These are phyloP conservation scores for Athene noctua DNA, from an alignment of 2,113 vertebrate genomes.

Conservation along the genomic window DNA sequence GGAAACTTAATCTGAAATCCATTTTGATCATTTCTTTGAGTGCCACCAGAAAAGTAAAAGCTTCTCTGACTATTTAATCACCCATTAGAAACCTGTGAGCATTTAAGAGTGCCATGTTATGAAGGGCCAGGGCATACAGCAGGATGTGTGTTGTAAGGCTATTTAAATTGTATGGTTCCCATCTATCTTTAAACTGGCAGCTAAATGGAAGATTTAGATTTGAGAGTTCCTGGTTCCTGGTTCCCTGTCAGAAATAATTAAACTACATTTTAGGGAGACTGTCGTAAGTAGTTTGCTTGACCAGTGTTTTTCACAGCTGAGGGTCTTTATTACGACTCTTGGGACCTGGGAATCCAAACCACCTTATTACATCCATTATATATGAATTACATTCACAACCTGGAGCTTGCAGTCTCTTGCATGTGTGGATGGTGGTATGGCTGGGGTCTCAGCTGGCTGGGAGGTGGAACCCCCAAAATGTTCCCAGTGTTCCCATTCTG, in stretches of 20 bases:
- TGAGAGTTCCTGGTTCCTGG: background rate
- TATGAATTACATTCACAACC: background rate
- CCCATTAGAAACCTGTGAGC: constrained; percentile 28
- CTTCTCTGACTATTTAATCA: constrained; percentile 36
- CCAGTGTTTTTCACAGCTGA: constrained; percentile 2
- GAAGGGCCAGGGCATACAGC: background rate
- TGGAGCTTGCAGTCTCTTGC: background rate
- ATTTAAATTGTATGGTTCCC: background rate
- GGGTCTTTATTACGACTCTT: background rate
- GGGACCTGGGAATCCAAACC: background rate
- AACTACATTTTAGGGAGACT: constrained; percentile 11
- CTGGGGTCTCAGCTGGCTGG: background rate
- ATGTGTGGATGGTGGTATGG: background rate
- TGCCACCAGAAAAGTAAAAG: constrained; percentile 52
- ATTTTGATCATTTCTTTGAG: constrained; percentile 35
- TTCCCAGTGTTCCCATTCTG: background rate
- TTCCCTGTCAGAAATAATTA: constrained; percentile 43
- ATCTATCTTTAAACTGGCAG: constrained; percentile 18
- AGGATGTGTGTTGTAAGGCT: background rate
- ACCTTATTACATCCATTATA: background rate
- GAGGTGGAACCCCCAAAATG: background rate
- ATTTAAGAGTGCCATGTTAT: background rate
- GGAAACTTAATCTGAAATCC: constrained; percentile 24
- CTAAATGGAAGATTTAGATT: constrained; percentile 9
- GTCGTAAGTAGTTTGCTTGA: constrained; percentile 12